These are phyloP conservation scores for Margarornis squamiger DNA, from an alignment of 2,797 vertebrate genomes.

Conservation along the genomic window DNA sequence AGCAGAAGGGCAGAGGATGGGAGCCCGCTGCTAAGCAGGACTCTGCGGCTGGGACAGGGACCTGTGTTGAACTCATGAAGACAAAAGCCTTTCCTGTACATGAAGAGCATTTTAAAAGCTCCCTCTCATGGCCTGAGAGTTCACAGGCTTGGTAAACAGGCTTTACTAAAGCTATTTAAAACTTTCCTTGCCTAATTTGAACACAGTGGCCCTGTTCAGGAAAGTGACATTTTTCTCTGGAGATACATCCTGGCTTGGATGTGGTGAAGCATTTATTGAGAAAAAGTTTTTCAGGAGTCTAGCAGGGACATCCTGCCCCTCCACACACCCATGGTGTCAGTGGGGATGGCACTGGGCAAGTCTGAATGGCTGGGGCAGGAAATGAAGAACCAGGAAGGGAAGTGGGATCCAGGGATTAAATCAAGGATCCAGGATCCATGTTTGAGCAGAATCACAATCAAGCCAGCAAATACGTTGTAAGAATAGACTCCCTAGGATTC, in stretches of 20 bases:
- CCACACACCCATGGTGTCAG: accelerated
- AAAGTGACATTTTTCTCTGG: neutral
- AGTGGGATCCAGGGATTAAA: neutral
- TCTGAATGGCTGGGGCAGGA: neutral
- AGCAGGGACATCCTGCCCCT: neutral
- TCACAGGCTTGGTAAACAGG: neutral
- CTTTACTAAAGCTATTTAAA: neutral
- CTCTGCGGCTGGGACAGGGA: neutral
- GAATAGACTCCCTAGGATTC: neutral
- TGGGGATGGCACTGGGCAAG: accelerated
- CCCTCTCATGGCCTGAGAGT: neutral
- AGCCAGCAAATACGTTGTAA: neutral
- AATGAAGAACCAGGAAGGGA: neutral
- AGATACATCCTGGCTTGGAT: neutral
- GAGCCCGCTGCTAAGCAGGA: accelerated
- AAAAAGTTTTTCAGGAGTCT: neutral
- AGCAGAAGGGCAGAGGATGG: neutral
- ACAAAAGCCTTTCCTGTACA: neutral
- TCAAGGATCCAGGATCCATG: neutral
- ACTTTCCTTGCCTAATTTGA: neutral
- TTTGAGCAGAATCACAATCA: neutral
- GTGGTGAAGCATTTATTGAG: neutral
- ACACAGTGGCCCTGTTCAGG: neutral
- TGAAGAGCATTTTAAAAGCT: slow-evolving; percentile 15
- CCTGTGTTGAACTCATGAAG: neutral